Evolutionary conservation across 2,888 invertebrate species (phyloP).

Genomic region (Cantharis nigra): DNA sequence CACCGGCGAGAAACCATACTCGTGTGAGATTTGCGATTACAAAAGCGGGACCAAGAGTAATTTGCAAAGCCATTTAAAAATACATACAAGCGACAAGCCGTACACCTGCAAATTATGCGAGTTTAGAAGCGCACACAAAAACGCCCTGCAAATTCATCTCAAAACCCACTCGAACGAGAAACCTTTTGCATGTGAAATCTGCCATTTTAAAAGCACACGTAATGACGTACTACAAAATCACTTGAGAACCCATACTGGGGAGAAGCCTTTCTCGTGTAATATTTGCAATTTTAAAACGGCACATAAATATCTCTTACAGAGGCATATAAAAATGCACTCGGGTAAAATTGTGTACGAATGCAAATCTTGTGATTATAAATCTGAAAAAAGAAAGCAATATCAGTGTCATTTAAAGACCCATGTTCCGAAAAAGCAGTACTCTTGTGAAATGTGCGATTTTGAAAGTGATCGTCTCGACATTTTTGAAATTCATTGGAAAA

Average conservation of each 20-base stretch:
- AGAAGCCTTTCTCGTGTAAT: neutral
- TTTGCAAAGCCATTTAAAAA: constrained; percentile 1
- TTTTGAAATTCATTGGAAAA: neutral
- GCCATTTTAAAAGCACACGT: neutral
- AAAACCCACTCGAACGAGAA: neutral
- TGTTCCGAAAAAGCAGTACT: neutral
- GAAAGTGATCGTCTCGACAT: neutral
- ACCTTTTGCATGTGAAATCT: neutral
- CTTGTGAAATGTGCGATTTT: neutral
- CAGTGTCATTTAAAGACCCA: neutral
- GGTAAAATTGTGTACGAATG: neutral
- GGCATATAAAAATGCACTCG: neutral
- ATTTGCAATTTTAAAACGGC: neutral
- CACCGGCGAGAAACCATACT: neutral
- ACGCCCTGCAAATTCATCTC: neutral
- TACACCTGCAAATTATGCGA: neutral
- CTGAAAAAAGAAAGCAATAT: neutral
- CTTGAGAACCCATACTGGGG: neutral
- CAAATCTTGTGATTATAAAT: neutral
- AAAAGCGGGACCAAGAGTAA: neutral
- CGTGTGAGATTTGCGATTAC: constrained; percentile 11
- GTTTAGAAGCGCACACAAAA: neutral
- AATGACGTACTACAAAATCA: neutral
- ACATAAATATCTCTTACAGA: neutral
- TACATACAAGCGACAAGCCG: neutral